Conservation (phyloP, 2,797 vertebrate genomes). For the Luscinia luscinia region DNA sequence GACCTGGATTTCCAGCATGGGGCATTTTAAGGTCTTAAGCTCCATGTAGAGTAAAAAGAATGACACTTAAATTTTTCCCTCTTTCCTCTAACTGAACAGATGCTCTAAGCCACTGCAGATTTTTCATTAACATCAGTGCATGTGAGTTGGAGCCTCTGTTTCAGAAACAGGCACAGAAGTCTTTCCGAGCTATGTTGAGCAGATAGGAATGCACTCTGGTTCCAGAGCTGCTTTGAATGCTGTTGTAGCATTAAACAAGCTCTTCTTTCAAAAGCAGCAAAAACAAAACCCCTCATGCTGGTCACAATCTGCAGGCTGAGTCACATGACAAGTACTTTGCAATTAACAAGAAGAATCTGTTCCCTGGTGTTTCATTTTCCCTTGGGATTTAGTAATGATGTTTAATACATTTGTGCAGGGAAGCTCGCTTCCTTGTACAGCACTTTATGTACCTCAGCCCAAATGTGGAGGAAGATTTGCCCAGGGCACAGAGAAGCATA, state of each 20-base stretch:
- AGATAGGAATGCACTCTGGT: background rate
- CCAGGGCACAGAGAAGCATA: background rate
- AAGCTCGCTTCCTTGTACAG: background rate
- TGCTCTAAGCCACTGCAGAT: conserved; percentile 7
- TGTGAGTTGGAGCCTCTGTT: background rate
- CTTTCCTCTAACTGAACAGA: conserved; percentile 3
- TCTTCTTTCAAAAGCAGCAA: conserved; percentile 45
- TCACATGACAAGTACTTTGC: conserved; percentile 8
- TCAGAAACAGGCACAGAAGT: background rate
- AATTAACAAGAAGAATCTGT: conserved; percentile 33
- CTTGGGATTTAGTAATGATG: conserved; percentile 21
- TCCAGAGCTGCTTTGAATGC: conserved; percentile 26
- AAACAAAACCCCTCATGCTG: conserved; percentile 1
- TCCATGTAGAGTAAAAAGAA: background rate
- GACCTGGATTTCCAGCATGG: conserved; percentile 17
- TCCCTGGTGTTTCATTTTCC: background rate
- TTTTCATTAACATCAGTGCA: background rate
- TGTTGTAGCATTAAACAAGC: conserved; percentile 41
- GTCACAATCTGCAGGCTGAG: conserved; percentile 5
- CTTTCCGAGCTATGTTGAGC: background rate
- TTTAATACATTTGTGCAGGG: background rate
- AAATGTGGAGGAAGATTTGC: background rate
- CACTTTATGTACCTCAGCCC: background rate
- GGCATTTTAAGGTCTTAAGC: conserved; percentile 48
- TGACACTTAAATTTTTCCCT: background rate